Conservation (phyloP, 2,888 invertebrate species). For the Rhamnusium bicolor region DNA sequence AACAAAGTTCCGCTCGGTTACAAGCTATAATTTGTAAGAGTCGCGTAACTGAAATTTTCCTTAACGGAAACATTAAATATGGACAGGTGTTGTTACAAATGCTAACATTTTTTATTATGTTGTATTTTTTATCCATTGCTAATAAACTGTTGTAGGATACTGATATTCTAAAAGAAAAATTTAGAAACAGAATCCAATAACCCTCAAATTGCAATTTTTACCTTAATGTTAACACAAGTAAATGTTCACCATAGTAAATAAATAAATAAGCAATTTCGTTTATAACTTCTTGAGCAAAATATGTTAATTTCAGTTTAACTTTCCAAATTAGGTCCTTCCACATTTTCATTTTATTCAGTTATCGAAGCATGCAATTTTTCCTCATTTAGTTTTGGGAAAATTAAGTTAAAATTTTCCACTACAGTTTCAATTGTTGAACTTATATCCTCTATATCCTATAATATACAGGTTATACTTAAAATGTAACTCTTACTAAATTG, state of each 20-base stretch:
- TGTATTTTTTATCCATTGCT: slow-evolving; percentile 74
- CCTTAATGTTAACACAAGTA: slow-evolving; percentile 75
- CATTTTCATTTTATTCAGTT: slow-evolving; percentile 71
- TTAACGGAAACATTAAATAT: slow-evolving; percentile 79
- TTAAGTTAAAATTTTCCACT: slow-evolving; percentile 73
- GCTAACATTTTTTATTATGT: slow-evolving; percentile 73
- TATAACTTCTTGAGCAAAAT: slow-evolving; percentile 74
- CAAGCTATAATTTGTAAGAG: slow-evolving; percentile 83
- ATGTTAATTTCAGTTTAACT: slow-evolving; percentile 74
- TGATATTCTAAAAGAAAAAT: slow-evolving; percentile 73
- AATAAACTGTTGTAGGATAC: slow-evolving; percentile 77
- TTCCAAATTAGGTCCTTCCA: slow-evolving; percentile 74
- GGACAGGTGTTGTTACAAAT: slow-evolving; percentile 86
- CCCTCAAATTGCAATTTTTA: too few species aligned
- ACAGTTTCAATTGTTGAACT: slow-evolving; percentile 73
- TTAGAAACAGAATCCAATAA: neutral
- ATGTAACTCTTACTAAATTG: too few species aligned
- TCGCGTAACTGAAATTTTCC: slow-evolving; percentile 81
- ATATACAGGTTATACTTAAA: slow-evolving; percentile 48
- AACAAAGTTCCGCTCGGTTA: slow-evolving; percentile 80
- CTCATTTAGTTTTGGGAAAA: slow-evolving; percentile 72
- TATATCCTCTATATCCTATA: slow-evolving; percentile 76
- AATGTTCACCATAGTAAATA: slow-evolving; percentile 75
- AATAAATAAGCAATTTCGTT: slow-evolving; percentile 74
- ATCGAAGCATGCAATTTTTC: slow-evolving; percentile 60